Evolutionary conservation across 1,140 invertebrate species (phyloP).

Genomic region (Drosophila parvula): DNA sequence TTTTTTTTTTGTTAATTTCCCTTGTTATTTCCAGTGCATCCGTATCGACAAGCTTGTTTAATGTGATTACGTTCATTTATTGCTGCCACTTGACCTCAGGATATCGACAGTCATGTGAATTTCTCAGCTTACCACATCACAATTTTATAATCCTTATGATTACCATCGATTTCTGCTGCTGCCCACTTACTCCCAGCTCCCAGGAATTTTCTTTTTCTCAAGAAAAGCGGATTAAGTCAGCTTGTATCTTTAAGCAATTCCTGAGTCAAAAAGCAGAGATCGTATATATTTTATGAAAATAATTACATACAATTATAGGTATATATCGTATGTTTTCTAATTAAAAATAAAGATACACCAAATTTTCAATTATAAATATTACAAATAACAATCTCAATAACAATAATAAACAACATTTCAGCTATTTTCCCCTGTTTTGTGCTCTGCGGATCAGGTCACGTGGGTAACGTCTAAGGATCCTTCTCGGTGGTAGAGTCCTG

Average conservation of each 20-base stretch:
- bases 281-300: background rate
- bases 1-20: background rate
- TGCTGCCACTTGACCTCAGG: background rate
- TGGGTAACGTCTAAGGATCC: too few relatives aligned
- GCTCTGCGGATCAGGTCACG: too few relatives aligned
- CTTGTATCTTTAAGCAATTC: background rate
- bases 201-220: background rate
- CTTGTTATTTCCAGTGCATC: background rate
- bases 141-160: constrained; percentile 32
- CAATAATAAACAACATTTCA: too few relatives aligned
- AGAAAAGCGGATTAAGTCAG: constrained; percentile 6
- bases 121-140: constrained; percentile 17
- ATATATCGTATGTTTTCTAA: too few relatives aligned
- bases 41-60: background rate
- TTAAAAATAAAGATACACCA: too few relatives aligned
- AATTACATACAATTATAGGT: background rate
- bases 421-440: too few relatives aligned
- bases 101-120: constrained; percentile 8
- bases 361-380: too few relatives aligned
- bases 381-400: too few relatives aligned
- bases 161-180: constrained; percentile 17
- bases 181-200: background rate
- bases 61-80: constrained; percentile 32
- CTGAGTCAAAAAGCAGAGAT: too few relatives aligned
- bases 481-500: too few relatives aligned